These are phyloP conservation scores for Chamaea fasciata DNA, from an alignment of 2,113 vertebrate genomes.

Conservation along the genomic window DNA sequence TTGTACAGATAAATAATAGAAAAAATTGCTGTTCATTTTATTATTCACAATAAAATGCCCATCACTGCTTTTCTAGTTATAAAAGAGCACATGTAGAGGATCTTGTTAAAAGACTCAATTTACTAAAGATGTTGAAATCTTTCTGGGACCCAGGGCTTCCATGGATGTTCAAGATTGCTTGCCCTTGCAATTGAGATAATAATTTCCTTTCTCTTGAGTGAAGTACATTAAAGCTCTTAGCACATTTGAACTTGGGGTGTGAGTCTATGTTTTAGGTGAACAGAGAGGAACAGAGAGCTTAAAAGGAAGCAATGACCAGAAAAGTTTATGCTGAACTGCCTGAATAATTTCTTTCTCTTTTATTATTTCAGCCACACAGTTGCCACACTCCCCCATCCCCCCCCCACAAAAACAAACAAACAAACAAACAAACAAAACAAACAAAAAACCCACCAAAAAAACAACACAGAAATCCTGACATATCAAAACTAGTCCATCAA, in stretches of 20 bases:
- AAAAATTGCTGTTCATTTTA: not conserved
- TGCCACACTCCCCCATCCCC: rapidly evolving
- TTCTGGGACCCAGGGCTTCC: not conserved
- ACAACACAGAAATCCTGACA: rapidly evolving
- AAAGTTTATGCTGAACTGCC: not conserved
- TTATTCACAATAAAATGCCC: not conserved
- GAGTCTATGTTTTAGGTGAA: not conserved
- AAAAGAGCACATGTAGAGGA: not conserved
- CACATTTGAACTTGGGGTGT: not conserved
- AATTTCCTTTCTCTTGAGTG: conserved; percentile 33
- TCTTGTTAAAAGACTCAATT: not conserved
- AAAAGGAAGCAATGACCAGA: conserved; percentile 12
- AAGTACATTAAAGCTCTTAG: conserved; percentile 25
- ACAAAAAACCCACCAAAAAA: too few relatives aligned
- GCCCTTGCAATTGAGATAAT: not conserved
- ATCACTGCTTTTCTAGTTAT: not conserved
- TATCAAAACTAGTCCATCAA: not conserved
- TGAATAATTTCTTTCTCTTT: not conserved
- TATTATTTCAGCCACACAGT: not conserved
- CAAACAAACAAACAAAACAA: not conserved
- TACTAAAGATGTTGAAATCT: not conserved
- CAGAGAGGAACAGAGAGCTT: not conserved
- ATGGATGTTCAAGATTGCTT: not conserved
- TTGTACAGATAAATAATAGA: not conserved
- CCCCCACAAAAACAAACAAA: too few relatives aligned